phyloP scores from a whole-genome alignment of 2,113 vertebrate species.

The Platycercus adscitus region DNA sequence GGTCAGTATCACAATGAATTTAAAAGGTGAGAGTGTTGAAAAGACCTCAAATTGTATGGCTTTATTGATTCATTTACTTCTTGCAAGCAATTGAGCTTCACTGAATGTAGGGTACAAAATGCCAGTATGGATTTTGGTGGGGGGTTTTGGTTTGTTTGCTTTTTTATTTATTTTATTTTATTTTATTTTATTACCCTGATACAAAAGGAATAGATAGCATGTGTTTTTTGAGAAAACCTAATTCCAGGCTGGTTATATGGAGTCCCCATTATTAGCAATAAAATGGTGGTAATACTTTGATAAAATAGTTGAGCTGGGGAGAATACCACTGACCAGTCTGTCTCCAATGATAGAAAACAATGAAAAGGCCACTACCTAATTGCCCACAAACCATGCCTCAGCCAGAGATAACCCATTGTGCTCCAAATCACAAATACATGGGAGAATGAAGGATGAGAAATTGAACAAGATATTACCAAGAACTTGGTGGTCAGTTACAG shows the following conservation, averaged over 20 bases:
- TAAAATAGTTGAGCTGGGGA: background rate
- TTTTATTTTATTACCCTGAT: background rate
- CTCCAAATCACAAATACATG: background rate
- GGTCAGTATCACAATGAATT: background rate
- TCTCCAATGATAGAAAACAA: background rate
- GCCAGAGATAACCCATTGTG: background rate
- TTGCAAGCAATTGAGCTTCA: background rate
- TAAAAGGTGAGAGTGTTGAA: background rate
- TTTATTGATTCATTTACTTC: conserved; percentile 28
- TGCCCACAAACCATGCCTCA: background rate
- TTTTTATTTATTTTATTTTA: background rate
- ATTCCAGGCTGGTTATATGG: background rate
- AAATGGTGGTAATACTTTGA: background rate
- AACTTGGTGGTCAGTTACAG: background rate
- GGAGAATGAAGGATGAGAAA: background rate
- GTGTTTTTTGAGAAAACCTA: background rate
- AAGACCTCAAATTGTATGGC: background rate
- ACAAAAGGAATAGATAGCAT: background rate
- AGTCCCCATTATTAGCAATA: conserved; percentile 4
- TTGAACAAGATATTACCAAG: background rate
- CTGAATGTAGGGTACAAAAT: background rate
- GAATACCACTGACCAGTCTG: background rate
- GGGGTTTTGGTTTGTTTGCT: background rate
- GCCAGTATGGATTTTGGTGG: background rate
- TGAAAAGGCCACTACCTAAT: background rate